Conservation (phyloP, 2,113 vertebrate species). For the Grantiella picta region DNA sequence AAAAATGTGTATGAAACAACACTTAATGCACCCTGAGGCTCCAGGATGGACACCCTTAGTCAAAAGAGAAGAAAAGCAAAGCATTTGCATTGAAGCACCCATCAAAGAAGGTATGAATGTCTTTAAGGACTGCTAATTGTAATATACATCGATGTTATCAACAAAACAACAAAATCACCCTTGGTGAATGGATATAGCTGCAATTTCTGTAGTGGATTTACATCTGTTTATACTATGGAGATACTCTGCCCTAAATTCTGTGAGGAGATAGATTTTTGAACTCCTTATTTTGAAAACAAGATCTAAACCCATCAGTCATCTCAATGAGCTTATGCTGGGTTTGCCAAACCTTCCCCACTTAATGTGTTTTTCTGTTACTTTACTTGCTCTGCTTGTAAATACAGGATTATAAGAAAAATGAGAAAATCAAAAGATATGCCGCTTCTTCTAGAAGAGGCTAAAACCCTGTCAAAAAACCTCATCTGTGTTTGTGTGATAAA, state of each 20-base stretch:
- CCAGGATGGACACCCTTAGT: not conserved
- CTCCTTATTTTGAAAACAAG: not conserved
- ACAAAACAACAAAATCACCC: not conserved
- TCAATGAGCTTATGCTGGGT: not conserved
- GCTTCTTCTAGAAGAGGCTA: not conserved
- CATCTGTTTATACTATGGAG: not conserved
- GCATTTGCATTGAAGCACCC: not conserved
- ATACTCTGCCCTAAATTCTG: not conserved
- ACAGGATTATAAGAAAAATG: not conserved
- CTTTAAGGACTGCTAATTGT: not conserved
- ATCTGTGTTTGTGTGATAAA: slow-evolving; percentile 35
- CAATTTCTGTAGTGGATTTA: not conserved
- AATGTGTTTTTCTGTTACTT: not conserved
- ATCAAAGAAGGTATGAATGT: not conserved
- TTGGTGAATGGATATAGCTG: not conserved
- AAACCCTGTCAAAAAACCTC: slow-evolving; percentile 2
- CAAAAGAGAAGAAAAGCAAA: not conserved
- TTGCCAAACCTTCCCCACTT: not conserved
- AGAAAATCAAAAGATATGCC: not conserved
- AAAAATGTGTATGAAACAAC: not conserved
- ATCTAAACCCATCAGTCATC: not conserved
- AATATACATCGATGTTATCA: not conserved
- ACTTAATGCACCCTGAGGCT: not conserved
- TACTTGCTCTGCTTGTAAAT: not conserved
- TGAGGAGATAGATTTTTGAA: not conserved